Evolutionary conservation across 2,113 vertebrate genomes (phyloP).

Genomic region (Pluvianellus socialis): DNA sequence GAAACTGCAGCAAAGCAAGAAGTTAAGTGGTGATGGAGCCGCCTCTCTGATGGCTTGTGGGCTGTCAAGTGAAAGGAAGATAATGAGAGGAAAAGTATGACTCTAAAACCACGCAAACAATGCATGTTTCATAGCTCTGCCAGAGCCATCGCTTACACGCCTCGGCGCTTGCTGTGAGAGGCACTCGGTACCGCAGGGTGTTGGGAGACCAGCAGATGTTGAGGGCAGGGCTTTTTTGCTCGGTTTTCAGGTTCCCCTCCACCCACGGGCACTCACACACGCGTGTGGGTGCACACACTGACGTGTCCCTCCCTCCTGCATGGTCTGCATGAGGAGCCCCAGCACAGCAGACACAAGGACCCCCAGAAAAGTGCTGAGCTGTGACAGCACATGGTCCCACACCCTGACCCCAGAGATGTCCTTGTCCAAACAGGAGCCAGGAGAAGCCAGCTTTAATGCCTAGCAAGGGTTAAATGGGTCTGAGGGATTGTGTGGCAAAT

Average conservation of each 20-base stretch:
- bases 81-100: not conserved
- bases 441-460: fast-evolving
- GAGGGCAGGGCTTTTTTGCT: not conserved
- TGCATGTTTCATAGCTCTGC: constrained; percentile 1
- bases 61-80: not conserved
- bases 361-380: not conserved
- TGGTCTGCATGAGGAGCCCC: fast-evolving
- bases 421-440: not conserved
- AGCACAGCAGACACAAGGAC: not conserved
- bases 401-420: not conserved
- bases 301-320: not conserved
- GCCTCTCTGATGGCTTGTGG: not conserved
- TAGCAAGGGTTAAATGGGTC: not conserved
- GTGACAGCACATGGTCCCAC: fast-evolving
- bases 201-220: not conserved
- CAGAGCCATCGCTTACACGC: not conserved
- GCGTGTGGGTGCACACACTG: fast-evolving
- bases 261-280: fast-evolving
- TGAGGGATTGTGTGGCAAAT: not conserved
- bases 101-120: not conserved
- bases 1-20: not conserved
- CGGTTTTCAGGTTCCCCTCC: not conserved
- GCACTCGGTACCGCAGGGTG: not conserved
- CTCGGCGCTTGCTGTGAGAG: not conserved
- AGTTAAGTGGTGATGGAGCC: not conserved